Evolutionary conservation across 2,113 vertebrate species (phyloP).

Genomic region (Phyllopteryx taeniolatus): DNA sequence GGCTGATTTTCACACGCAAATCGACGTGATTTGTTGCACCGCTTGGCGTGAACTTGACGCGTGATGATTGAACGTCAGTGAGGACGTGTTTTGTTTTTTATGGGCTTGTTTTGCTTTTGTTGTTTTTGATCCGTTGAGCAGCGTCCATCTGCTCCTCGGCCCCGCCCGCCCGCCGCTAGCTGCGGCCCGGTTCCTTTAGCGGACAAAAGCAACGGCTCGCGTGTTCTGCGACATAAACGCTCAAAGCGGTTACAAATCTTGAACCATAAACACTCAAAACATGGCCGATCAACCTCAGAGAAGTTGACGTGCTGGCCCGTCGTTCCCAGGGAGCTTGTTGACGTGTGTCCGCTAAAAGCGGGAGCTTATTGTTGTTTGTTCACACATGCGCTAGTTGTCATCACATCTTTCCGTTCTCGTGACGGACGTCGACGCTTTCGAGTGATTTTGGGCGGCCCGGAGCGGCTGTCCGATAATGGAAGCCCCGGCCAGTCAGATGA

Average conservation of each 20-base stretch:
- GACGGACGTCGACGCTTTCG: not conserved
- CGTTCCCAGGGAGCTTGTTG: not conserved
- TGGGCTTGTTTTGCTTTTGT: no score
- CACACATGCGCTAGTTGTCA: not conserved
- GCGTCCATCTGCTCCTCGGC: conserved; percentile 35
- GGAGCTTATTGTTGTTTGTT: not conserved
- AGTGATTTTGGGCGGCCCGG: not conserved
- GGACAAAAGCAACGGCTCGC: conserved; percentile 25
- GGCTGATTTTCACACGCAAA: not conserved
- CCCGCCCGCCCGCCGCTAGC: conserved; percentile 3
- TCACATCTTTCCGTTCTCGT: not conserved
- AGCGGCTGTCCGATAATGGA: conserved; percentile 49
- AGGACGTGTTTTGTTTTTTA: no score
- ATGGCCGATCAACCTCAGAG: not conserved
- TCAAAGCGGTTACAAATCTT: not conserved
- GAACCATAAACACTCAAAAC: not conserved
- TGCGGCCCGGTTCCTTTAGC: conserved; percentile 33
- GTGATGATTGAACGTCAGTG: not conserved
- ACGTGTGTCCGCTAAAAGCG: not conserved
- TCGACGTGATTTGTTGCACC: not conserved
- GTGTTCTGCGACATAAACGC: no score
- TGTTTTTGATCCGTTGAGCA: not conserved
- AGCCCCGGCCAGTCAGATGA: conserved; percentile 38
- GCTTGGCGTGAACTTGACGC: not conserved
- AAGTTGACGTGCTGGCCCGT: not conserved